Conservation (phyloP, 2,888 invertebrate genomes). For the Lepidochitona cinerea region DNA sequence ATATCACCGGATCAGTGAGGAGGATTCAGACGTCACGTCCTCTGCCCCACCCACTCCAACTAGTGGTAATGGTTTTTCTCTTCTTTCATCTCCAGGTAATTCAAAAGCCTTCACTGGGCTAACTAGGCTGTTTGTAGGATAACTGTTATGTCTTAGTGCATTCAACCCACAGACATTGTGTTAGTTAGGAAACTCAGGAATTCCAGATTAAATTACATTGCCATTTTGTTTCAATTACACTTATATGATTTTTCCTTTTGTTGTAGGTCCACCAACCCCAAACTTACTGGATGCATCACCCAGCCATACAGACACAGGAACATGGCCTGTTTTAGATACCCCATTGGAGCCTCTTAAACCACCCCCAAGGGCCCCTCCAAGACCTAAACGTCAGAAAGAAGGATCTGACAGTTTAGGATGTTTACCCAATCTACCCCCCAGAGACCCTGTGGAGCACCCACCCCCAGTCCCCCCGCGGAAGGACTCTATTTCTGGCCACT, state of each 20-base stretch:
- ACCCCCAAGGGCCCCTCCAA: slow-evolving; percentile 43
- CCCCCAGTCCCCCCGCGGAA: slow-evolving; percentile 78
- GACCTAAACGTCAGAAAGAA: slow-evolving; percentile 71
- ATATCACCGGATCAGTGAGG: slow-evolving; percentile 67
- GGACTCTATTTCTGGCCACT: slow-evolving; percentile 45
- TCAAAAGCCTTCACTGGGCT: no score
- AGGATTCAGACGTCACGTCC: slow-evolving; percentile 56
- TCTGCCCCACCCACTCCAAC: slow-evolving; percentile 66
- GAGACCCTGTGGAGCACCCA: slow-evolving; percentile 75
- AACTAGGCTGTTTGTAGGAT: no score
- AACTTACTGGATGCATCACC: neutral
- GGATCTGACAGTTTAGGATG: slow-evolving; percentile 76
- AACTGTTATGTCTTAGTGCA: no score
- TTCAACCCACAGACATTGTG: no score
- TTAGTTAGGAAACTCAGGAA: no score
- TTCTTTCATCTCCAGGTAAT: no score
- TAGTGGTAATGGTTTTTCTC: no score
- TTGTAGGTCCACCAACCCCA: neutral
- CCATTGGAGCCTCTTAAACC: slow-evolving; percentile 10
- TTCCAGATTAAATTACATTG: slow-evolving; percentile 53
- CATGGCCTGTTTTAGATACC: neutral
- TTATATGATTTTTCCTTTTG: neutral
- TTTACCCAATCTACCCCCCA: slow-evolving; percentile 80
- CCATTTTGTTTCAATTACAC: neutral
- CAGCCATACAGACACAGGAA: slow-evolving; percentile 1